Base-by-base conservation (phyloP, 2,797 vertebrate genomes). In the Oophaga sylvatica region DNA sequence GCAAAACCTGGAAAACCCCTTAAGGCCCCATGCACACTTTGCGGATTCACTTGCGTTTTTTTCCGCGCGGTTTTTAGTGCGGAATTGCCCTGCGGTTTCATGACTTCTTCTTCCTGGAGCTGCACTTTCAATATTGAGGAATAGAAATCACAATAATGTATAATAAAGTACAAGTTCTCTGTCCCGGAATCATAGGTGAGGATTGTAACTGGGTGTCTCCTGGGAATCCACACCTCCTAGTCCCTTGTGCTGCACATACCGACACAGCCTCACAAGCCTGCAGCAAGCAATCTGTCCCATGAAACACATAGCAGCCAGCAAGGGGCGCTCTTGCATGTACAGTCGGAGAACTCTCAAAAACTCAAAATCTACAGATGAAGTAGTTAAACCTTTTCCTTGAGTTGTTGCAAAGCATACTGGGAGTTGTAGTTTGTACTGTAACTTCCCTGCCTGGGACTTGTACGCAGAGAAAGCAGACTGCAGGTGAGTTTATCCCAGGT, bases 401-500 rank as follows among this genome's bases (percentile, higher is more conserved):
- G 29, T 80, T 11, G 31, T 75, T n/a, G 82, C 75, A 86, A 80
- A 56, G 76, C 26, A 19, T 80, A 48, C 76, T 86, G 84, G 84
- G 84, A 70, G 29, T 70, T 86, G 84, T 86, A 86, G 76, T 86
- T 57, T 63, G 22, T n/a, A 22, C 22, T 59, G 8, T 11, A 22
- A 86, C 76, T 86, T 86, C 84, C 76, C 84, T 80, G 84, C 84
- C 84, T 80, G 84, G 53, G n/a, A 80, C 53, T 57, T 63, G 29
- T 13, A 65, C 65, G 22, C 63, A 53, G 41, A 67, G 9, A 29
- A 26, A 86, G 76, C 41, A 17, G 16, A 57, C 35, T 78, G 76
- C 76, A 80, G 76, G 84, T 70, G 45, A 86, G 84, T 70, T 26
- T 57, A 13, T 48, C 5, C 10, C 5, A 19, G 16, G 12, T 71